These are phyloP conservation scores for Trypoxylon attenuatum DNA, from an alignment of 2,888 invertebrate genomes.

Conservation along the genomic window DNA sequence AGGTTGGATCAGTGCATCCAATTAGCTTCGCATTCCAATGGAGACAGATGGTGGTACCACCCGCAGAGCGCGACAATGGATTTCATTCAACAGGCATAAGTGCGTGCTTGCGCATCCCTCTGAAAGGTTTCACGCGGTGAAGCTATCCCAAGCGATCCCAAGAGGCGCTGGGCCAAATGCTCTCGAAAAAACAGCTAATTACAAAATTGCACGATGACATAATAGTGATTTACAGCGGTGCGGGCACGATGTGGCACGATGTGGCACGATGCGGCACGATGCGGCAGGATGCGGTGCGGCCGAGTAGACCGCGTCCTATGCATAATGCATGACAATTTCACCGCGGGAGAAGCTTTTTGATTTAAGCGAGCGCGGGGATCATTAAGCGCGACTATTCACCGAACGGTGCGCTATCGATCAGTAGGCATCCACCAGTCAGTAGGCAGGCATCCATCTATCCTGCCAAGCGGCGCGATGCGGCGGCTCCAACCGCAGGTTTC, in stretches of 20 bases:
- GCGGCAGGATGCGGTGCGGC: too few species aligned
- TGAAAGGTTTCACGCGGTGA: slow-evolving; percentile 49
- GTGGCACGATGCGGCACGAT: too few species aligned
- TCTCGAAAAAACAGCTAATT: slow-evolving; percentile 41
- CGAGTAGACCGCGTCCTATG: slow-evolving; percentile 23
- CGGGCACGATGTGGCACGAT: slow-evolving; percentile 11
- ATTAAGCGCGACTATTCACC: slow-evolving; percentile 27
- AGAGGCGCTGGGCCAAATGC: too few species aligned
- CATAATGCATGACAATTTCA: slow-evolving; percentile 51
- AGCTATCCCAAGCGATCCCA: too few species aligned
- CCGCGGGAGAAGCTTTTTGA: slow-evolving; percentile 33
- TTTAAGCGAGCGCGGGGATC: slow-evolving; percentile 33
- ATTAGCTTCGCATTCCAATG: slow-evolving; percentile 63
- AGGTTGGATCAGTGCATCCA: slow-evolving; percentile 55
- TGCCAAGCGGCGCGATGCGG: too few species aligned
- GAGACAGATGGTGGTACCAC: slow-evolving; percentile 55
- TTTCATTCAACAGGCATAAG: slow-evolving; percentile 58
- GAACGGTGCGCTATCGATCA: slow-evolving; percentile 8
- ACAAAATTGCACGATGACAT: slow-evolving; percentile 31
- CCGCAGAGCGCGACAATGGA: slow-evolving; percentile 57
- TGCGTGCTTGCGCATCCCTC: slow-evolving; percentile 37
- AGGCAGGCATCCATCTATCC: slow-evolving; percentile 24
- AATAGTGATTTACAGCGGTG: slow-evolving; percentile 1
- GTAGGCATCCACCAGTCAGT: slow-evolving; percentile 27
- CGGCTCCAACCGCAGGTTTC: slow-evolving; percentile 3